phyloP scores from a whole-genome alignment of 1,140 invertebrate genomes.

The Drosophila obscura region DNA sequence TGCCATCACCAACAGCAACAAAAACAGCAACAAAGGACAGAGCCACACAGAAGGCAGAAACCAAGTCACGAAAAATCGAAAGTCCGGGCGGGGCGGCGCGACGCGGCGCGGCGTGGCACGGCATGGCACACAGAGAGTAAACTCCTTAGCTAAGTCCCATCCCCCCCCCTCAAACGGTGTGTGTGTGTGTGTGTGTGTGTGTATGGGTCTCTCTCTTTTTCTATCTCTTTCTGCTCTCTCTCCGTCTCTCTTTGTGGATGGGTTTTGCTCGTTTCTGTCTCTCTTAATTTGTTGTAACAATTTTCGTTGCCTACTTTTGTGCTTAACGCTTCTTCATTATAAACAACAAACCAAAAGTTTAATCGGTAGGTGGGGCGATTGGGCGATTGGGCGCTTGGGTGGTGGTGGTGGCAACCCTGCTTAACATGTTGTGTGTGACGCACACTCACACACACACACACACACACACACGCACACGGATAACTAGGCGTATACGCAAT shows the following conservation, averaged over 20 bases:
- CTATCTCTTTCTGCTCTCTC: background rate
- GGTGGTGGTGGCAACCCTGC: constrained; percentile 28
- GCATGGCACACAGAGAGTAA: constrained; percentile 21
- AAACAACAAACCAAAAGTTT: constrained; percentile 47
- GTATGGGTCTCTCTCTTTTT: background rate
- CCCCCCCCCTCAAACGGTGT: background rate
- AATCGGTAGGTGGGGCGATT: background rate
- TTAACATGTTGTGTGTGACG: constrained; percentile 62
- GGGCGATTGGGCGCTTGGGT: background rate
- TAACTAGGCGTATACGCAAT: constrained; percentile 72
- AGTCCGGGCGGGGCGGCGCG: constrained; percentile 21
- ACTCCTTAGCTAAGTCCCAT: constrained; percentile 10
- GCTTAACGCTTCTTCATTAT: constrained; percentile 27
- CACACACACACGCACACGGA: constrained; percentile 7
- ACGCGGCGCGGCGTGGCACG: too few species aligned
- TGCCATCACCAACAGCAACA: constrained; percentile 26
- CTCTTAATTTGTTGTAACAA: constrained; percentile 35
- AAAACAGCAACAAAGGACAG: constrained; percentile 54
- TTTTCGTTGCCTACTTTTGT: constrained; percentile 53
- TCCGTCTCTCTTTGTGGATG: background rate
- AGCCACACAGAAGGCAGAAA: constrained; percentile 25
- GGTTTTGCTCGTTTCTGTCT: background rate
- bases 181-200: constrained; percentile 1
- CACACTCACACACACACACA: constrained; percentile 40
- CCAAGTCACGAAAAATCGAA: constrained; percentile 72